Conservation (phyloP, 2,113 vertebrate species). For the Passer montanus region DNA sequence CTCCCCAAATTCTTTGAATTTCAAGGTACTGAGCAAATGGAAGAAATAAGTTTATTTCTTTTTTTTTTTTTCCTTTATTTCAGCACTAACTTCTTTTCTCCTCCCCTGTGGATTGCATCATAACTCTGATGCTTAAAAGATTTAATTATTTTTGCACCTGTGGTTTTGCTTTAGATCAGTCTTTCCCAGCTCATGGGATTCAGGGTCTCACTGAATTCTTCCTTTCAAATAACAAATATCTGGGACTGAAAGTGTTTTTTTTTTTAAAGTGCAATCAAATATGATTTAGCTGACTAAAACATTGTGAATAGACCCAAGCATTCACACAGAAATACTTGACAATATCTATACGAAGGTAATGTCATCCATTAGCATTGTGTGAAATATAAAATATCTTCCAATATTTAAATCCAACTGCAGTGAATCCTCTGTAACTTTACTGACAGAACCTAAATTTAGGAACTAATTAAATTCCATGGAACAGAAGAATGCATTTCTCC, state of each 20-base stretch:
- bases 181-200: not conserved
- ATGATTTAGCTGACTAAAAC: not conserved
- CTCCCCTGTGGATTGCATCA: not conserved
- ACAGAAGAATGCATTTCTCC: slow-evolving; percentile 16
- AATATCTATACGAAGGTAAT: not conserved
- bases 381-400: slow-evolving; percentile 8
- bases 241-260: not conserved
- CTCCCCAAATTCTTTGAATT: not conserved
- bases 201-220: not conserved
- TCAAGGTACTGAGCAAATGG: not conserved
- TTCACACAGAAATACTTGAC: not conserved
- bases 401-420: slow-evolving; percentile 11
- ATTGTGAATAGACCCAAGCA: not conserved
- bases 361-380: not conserved
- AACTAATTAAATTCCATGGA: slow-evolving; percentile 39
- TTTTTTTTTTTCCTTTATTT: not conserved
- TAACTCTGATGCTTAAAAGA: not conserved
- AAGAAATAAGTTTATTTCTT: not conserved
- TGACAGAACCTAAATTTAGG: slow-evolving; percentile 55
- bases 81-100: not conserved
- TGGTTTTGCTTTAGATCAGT: not conserved
- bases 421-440: not conserved
- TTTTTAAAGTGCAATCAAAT: not conserved
- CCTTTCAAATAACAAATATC: not conserved
- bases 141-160: not conserved